Evolutionary conservation across 2,797 vertebrate genomes (phyloP), one percentile per base, ranked within the genome.

Genomic region (Peromyscus melanophrys): DNA sequence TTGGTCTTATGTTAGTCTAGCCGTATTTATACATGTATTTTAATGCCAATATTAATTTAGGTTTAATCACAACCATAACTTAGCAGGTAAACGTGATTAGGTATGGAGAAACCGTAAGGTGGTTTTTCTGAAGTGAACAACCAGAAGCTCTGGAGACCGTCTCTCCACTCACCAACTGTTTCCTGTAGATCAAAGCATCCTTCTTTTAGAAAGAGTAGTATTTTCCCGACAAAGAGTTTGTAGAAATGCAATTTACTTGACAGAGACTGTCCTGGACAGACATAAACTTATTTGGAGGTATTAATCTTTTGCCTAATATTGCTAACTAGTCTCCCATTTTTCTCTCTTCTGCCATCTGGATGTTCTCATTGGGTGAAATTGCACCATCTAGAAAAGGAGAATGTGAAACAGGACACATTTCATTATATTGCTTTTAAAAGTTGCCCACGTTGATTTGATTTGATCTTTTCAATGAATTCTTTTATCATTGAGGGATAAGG

Each of bases 51-150:
- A 55, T 94, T 49, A 89, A 61, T 82, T 96, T 85, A 73, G 34
- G 31, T 75, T 89, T 94, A 67, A 49, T 82, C 11, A 88, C 52
- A 25, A 65, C 52, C 52, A 14, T 76, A 49, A 88, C 81, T 96
- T 52, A 90, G 57, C 21, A 84, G 85, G 77, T 90, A 88, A 95
- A 83, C 87, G 67, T 92, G n/a, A 85, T 34, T 61, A 92, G 87
- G 37, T 71, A 6, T 10, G n/a, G 86, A 40, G 13, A 65, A 43
- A 63, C 61, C 73, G 78, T 78, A 37, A 59, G 81, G 16, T 57
- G 37, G 73, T 85, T 82, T 96, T 96, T 73, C 40, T 69, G 25
- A 92, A 37, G 29, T 90, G 29, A 89, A 94, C 92, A 94, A n/a
- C 77, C 31, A 91, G n/a, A 83, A 93, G 34, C 2, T 37, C 65